These are phyloP conservation scores for Piliocolobus tephrosceles DNA, from an alignment of 2,113 vertebrate species.

Conservation along the genomic window DNA sequence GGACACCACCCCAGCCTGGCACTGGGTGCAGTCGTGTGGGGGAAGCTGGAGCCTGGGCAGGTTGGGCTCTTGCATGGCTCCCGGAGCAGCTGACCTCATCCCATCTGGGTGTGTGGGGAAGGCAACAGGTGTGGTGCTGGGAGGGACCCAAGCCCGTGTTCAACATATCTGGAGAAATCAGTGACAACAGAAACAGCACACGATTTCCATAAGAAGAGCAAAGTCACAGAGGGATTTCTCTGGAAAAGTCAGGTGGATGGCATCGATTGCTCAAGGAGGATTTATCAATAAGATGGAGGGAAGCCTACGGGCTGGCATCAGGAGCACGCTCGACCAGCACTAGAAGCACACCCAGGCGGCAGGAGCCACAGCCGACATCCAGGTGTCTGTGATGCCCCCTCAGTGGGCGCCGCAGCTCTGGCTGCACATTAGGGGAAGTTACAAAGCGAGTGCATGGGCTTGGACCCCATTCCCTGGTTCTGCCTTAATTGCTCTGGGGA, in stretches of 20 bases:
- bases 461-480: neutral
- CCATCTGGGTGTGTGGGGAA: neutral
- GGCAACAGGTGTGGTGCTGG: neutral
- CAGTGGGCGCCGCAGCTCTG: rapidly evolving
- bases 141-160: neutral
- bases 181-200: neutral
- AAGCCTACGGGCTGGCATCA: neutral
- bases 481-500: neutral
- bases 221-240: neutral
- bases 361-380: rapidly evolving
- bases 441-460: rapidly evolving
- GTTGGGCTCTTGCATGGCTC: neutral
- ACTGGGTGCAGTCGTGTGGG: neutral
- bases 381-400: neutral
- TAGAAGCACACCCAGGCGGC: neutral
- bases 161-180: neutral
- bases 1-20: neutral
- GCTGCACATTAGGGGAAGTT: too few relatives aligned
- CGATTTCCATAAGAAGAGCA: neutral
- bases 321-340: rapidly evolving
- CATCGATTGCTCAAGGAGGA: neutral
- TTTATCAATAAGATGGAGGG: neutral
- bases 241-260: neutral
- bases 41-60: neutral
- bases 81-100: neutral